These are phyloP conservation scores for Phortica variegata DNA, from an alignment of 1,140 invertebrate genomes.

Conservation along the genomic window DNA sequence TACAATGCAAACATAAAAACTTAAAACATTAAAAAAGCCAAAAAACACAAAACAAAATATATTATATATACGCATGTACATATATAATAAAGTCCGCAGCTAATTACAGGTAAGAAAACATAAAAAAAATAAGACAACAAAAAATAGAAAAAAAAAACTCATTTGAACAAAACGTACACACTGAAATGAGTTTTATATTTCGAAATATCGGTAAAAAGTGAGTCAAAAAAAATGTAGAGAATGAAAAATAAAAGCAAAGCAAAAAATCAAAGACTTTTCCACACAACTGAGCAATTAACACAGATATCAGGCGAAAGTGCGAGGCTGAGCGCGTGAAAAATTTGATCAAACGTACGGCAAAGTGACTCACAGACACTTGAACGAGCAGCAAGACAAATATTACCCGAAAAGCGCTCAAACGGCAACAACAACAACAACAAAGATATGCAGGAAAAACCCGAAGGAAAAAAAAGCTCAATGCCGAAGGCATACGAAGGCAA, in stretches of 20 bases:
- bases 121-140: constrained; percentile 14
- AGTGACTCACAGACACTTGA: background rate
- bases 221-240: background rate
- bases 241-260: constrained; percentile 13
- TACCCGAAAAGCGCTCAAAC: constrained; percentile 5
- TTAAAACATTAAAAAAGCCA: background rate
- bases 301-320: constrained; percentile 15
- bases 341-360: background rate
- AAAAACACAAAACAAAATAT: constrained; percentile 7
- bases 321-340: background rate
- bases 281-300: constrained; percentile 53
- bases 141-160: constrained; percentile 3
- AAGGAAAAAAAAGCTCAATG: constrained; percentile 17
- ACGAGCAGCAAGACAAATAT: background rate
- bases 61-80: background rate
- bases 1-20: background rate
- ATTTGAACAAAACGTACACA: no score
- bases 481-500: constrained; percentile 20
- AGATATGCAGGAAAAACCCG: background rate
- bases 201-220: no score
- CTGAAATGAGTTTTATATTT: no score
- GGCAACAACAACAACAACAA: constrained; percentile 2
- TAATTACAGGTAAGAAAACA: constrained; percentile 48
- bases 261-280: constrained; percentile 48
- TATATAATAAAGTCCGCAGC: constrained; percentile 5